Percentiles rank a stretch among this genome's conserved stretches.
phyloP scores from a whole-genome alignment of 1,140 invertebrate species.

The Trachymyrmex cornetzi region DNA sequence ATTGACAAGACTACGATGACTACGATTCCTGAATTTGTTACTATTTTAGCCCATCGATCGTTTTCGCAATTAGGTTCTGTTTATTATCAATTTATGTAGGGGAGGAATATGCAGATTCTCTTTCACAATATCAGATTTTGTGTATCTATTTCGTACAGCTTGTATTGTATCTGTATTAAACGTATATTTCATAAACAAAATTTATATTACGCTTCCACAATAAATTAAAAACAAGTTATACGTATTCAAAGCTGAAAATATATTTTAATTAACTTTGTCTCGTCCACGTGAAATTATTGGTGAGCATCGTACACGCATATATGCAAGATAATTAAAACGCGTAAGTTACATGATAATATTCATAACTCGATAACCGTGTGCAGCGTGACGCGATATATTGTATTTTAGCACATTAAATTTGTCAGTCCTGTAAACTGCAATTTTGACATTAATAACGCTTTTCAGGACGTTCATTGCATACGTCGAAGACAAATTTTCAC shows the following conservation, averaged over 20 bases:
- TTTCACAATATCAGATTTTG: slow-evolving; percentile 4
- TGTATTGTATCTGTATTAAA: slow-evolving; percentile 4
- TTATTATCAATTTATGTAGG: slow-evolving; percentile 2
- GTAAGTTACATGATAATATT: slow-evolving; percentile 41
- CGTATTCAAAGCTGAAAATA: slow-evolving; percentile 35
- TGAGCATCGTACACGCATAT: slow-evolving; percentile 15
- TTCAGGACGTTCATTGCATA: slow-evolving; percentile 35
- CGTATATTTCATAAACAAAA: slow-evolving; percentile 22
- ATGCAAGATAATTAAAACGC: slow-evolving; percentile 46
- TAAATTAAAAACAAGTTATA: slow-evolving; percentile 40
- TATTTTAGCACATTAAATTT: slow-evolving; percentile 45
- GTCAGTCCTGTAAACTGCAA: slow-evolving; percentile 56
- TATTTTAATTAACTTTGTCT: slow-evolving; percentile 43
- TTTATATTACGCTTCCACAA: slow-evolving; percentile 11
- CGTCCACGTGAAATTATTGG: slow-evolving; percentile 47
- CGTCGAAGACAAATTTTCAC: slow-evolving; percentile 33
- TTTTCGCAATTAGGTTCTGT: not conserved
- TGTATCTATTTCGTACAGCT: not conserved
- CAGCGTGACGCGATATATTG: slow-evolving; percentile 49
- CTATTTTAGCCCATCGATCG: not conserved
- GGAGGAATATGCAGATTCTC: not conserved
- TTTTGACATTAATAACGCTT: slow-evolving; percentile 59
- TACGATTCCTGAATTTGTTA: slow-evolving; percentile 7
- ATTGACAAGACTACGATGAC: not conserved
- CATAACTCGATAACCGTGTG: slow-evolving; percentile 48